Percentiles rank a stretch among this genome's conserved stretches.
These are phyloP conservation scores for Pantelozetes paolii DNA, from an alignment of 2,888 invertebrate species.

Conservation along the genomic window DNA sequence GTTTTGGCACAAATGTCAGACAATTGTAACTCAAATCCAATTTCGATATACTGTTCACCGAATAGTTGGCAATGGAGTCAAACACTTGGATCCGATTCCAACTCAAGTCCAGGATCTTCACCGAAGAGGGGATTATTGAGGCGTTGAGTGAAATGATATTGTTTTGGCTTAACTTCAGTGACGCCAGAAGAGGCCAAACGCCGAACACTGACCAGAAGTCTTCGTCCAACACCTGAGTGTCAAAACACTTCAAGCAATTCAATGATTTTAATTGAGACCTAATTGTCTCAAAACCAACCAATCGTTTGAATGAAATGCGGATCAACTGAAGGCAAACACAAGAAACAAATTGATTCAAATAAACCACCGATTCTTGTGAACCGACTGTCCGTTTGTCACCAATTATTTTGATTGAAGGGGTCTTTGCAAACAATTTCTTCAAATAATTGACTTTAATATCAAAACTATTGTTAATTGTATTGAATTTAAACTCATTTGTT, in stretches of 20 bases:
- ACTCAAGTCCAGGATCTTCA: conserved; percentile 33
- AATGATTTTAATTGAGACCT: conserved; percentile 34
- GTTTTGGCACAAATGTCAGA: conserved; percentile 36
- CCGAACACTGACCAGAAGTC: conserved; percentile 39
- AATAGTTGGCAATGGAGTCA: conserved; percentile 35
- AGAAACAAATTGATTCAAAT: conserved; percentile 32
- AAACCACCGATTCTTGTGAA: neutral
- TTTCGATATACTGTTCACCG: conserved; percentile 35
- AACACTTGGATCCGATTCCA: conserved; percentile 37
- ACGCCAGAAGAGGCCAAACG: conserved; percentile 32
- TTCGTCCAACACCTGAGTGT: conserved; percentile 29
- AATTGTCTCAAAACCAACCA: conserved; percentile 26
- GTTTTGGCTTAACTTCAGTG: conserved; percentile 36
- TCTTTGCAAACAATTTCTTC: neutral
- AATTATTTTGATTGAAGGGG: conserved; percentile 37
- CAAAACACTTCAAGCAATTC: conserved; percentile 28
- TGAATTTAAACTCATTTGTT: neutral
- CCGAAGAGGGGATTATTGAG: conserved; percentile 30
- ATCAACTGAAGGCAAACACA: conserved; percentile 36
- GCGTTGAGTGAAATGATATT: conserved; percentile 36
- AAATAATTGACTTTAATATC: conserved; percentile 29
- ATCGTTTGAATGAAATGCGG: conserved; percentile 36
- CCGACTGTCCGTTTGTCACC: neutral
- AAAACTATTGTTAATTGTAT: neutral
- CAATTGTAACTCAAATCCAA: conserved; percentile 37